Evolutionary conservation across 2,888 invertebrate genomes (phyloP).

Genomic region (Chelonus formosanus): DNA sequence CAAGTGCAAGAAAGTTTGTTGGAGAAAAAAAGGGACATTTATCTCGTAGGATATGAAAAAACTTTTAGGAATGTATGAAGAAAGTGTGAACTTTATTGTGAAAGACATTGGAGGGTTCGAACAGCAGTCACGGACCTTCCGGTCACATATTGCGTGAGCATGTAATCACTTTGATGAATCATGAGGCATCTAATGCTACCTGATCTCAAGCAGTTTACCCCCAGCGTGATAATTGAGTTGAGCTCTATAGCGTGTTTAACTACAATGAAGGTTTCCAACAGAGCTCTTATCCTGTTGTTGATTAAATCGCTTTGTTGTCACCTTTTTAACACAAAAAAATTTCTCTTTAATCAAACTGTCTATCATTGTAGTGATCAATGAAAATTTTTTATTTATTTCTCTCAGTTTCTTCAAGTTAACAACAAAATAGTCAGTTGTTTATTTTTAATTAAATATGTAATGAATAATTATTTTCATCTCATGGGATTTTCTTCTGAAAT

Average conservation of each 20-base stretch:
- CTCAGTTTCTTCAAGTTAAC: too few species aligned
- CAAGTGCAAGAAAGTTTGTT: not conserved
- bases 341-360: not conserved
- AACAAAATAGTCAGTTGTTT: too few species aligned
- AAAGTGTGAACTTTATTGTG: not conserved
- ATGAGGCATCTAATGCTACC: slow-evolving; percentile 43
- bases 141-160: slow-evolving; percentile 39
- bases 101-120: too few species aligned
- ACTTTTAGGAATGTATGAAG: too few species aligned
- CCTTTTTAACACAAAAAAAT: slow-evolving; percentile 17
- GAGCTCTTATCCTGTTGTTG: slow-evolving; percentile 7
- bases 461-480: slow-evolving; percentile 2
- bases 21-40: not conserved
- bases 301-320: slow-evolving; percentile 20
- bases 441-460: too few species aligned
- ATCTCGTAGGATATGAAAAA: not conserved
- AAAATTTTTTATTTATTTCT: too few species aligned
- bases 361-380: too few species aligned
- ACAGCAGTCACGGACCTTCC: too few species aligned
- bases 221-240: slow-evolving; percentile 46
- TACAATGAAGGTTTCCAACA: slow-evolving; percentile 24
- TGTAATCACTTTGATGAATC: slow-evolving; percentile 49
- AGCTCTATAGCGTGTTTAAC: slow-evolving; percentile 40
- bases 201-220: slow-evolving; percentile 36
- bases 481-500: not conserved